Base-by-base conservation (phyloP, 37 sponge, comb jelly and placozoan species). In the Eunapius fragilis region DNA sequence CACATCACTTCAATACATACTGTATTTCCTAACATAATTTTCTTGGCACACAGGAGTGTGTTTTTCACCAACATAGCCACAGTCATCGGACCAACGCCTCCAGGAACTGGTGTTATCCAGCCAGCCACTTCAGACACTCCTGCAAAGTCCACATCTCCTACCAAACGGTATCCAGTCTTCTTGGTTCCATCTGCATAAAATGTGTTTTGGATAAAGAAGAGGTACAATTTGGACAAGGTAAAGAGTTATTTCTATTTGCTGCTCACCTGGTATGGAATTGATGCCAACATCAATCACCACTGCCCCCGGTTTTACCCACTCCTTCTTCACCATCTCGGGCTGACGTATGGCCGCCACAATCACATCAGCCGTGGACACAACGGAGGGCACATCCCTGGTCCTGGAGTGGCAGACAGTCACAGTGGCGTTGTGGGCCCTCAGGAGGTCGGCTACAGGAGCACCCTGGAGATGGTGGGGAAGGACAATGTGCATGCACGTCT, bases 31-130 rank as follows among this genome's bases (percentile, higher is more conserved):
- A 25, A 25, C 28, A 71, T 36, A 3, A 30, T 48, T 85, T 79
- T 77, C 73, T 82, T 87, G 72, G 92, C 90, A 83, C 96, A 93
- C 14, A 79, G 38, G 22, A 99, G 82, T 22, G 97, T 94, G 68
- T 97, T 97, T 47, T 58, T 74, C 94, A 99, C 88, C 71, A 99
- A 75, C 99, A 99, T 99, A 11, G 98, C 99, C 7, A 99, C 99
- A 24, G 99, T 99, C 99, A 99, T 99, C 0, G 99, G 99, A 6
- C 99, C 99, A 23, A 99, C 98, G 12, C 97, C 98, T 12, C 99
- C 99, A 47, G 99, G 99, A 17, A 99, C 98, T 23, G 99, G 99
- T 36, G 99, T 97, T 19, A 99, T 82, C 88, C 92, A 95, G 2
- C 95, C 91, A 49, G 99, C 97, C 30, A 92, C 91, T 41, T 92